Percentiles rank a stretch among this genome's conserved stretches.
phyloP scores from a whole-genome alignment of 2,888 invertebrate genomes.

The Bombylius discolor region DNA sequence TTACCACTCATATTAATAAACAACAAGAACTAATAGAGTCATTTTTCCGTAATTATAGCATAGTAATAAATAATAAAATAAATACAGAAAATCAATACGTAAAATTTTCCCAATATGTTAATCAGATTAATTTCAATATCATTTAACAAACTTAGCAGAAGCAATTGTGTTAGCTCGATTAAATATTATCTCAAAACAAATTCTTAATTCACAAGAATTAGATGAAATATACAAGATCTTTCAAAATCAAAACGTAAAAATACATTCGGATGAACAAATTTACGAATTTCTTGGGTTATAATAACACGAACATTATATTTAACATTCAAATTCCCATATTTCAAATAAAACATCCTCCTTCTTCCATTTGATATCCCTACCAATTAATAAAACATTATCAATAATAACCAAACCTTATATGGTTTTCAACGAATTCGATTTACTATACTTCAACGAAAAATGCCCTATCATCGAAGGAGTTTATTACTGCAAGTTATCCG shows the following conservation, averaged over 20 bases:
- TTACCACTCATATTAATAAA: neutral
- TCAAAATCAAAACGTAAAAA: neutral
- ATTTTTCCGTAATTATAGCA: neutral
- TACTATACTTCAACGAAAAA: neutral
- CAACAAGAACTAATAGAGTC: neutral
- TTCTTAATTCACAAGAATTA: neutral
- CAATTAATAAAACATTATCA: neutral
- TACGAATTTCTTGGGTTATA: neutral
- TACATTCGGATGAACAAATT: neutral
- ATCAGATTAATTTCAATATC: neutral
- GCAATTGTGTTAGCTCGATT: neutral
- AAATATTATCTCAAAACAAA: conserved; percentile 1
- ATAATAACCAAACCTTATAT: neutral
- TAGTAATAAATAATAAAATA: neutral
- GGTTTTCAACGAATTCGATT: neutral
- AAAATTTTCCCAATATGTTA: neutral
- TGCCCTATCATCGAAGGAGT: neutral
- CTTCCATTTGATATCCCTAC: neutral
- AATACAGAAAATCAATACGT: neutral
- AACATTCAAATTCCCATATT: neutral
- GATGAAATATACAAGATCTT: neutral
- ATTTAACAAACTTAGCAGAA: neutral
- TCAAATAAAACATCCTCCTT: neutral
- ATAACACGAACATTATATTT: neutral
- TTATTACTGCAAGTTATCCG: neutral